Conservation (phyloP, 2,797 vertebrate species). For the Sebastes diaconus region DNA sequence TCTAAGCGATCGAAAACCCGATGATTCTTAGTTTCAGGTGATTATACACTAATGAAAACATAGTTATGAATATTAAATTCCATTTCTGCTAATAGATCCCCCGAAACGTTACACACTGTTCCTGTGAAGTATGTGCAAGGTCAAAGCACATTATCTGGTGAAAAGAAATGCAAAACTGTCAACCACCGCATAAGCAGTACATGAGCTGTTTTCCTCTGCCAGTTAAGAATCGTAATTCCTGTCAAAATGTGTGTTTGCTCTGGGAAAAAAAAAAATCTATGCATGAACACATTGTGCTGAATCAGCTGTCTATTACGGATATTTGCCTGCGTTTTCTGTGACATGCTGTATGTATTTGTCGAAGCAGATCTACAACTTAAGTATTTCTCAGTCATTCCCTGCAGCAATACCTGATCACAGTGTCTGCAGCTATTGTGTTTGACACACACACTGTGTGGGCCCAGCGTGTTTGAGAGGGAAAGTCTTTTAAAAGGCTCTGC, state of each 20-base stretch:
- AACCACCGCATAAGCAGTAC: neutral
- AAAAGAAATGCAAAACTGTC: slow-evolving; percentile 29
- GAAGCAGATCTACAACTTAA: slow-evolving; percentile 64
- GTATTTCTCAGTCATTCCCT: slow-evolving; percentile 49
- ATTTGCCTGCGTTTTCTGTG: slow-evolving; percentile 17
- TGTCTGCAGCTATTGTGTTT: slow-evolving; percentile 86
- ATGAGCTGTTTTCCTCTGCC: slow-evolving; percentile 35
- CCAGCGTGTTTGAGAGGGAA: slow-evolving; percentile 47
- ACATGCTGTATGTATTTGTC: slow-evolving; percentile 25
- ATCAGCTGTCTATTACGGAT: slow-evolving; percentile 25
- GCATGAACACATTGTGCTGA: slow-evolving; percentile 28
- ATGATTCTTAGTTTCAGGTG: too few relatives aligned
- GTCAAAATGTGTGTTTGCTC: slow-evolving; percentile 37
- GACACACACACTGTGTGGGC: slow-evolving; percentile 81
- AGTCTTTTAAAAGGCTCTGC: slow-evolving; percentile 53
- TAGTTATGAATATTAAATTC: too few relatives aligned
- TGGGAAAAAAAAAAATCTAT: neutral
- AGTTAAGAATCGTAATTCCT: slow-evolving; percentile 43
- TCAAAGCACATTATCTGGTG: neutral
- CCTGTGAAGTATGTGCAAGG: neutral
- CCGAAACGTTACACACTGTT: too few relatives aligned
- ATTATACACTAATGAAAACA: too few relatives aligned
- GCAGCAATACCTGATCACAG: slow-evolving; percentile 80
- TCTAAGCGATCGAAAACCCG: too few relatives aligned
- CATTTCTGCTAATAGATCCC: too few relatives aligned